These are phyloP conservation scores for Cyclophora punctaria DNA, from an alignment of 2,888 invertebrate species.

Conservation along the genomic window DNA sequence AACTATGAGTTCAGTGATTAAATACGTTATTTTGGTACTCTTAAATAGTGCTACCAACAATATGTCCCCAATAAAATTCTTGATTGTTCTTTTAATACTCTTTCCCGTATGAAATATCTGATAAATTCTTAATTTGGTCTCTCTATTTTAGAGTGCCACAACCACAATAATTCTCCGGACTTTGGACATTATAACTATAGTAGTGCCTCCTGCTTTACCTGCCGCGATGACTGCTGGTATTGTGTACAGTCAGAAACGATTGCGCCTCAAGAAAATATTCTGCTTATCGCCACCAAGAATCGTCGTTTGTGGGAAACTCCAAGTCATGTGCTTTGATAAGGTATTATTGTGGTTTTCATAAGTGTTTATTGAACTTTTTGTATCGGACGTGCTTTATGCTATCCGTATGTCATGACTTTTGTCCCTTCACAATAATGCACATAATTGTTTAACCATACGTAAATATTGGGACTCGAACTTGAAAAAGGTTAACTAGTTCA, in stretches of 20 bases:
- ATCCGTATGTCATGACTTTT: too few relatives aligned
- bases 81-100: too few relatives aligned
- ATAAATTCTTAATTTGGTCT: neutral
- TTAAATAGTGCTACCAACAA: too few relatives aligned
- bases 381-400: too few relatives aligned
- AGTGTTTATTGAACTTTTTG: slow-evolving; percentile 2
- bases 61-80: too few relatives aligned
- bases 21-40: too few relatives aligned
- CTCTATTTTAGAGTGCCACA: slow-evolving; percentile 55
- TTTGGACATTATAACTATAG: slow-evolving; percentile 93
- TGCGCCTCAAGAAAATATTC: slow-evolving; percentile 80
- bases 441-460: too few relatives aligned
- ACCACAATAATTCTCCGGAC: slow-evolving; percentile 83
- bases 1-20: too few relatives aligned
- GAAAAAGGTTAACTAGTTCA: too few relatives aligned
- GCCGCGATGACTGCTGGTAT: slow-evolving; percentile 91
- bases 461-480: too few relatives aligned
- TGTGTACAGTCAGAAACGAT: slow-evolving; percentile 82
- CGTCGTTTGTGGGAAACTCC: slow-evolving; percentile 85
- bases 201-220: slow-evolving; percentile 93
- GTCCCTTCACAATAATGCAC: too few relatives aligned
- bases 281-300: slow-evolving; percentile 87
- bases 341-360: slow-evolving; percentile 46
- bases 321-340: slow-evolving; percentile 93
- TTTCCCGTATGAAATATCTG: too few relatives aligned